A percentile compares a stretch with the other conserved stretches of the same genome.
These are phyloP conservation scores for Idaea biselata DNA, from an alignment of 2,888 invertebrate genomes.

Conservation along the genomic window DNA sequence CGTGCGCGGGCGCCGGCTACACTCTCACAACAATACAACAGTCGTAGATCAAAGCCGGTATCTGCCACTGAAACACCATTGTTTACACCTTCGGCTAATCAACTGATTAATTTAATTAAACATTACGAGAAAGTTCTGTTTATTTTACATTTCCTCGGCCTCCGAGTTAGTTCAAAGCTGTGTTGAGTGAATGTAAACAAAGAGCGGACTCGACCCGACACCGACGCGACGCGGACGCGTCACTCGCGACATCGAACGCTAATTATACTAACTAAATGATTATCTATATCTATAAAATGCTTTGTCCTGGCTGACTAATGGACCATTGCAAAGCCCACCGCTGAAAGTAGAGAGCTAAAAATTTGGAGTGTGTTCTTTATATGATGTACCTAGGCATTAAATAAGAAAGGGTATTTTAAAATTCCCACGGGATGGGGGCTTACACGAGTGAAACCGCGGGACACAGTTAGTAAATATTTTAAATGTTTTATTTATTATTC, in stretches of 20 bases:
- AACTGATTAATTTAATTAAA: slow-evolving; percentile 81
- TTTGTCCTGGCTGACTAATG: too few species aligned
- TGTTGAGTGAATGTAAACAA: slow-evolving; percentile 71
- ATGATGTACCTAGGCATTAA: too few species aligned
- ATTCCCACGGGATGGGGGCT: too few species aligned
- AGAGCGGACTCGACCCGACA: slow-evolving; percentile 5
- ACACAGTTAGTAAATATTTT: too few species aligned
- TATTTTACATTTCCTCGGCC: slow-evolving; percentile 78
- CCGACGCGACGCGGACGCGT: slow-evolving; percentile 30
- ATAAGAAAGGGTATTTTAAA: too few species aligned
- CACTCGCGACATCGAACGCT: slow-evolving; percentile 16
- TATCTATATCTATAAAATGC: too few species aligned
- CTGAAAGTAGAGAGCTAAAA: too few species aligned
- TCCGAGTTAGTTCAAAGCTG: slow-evolving; percentile 80
- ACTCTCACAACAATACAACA: slow-evolving; percentile 63
- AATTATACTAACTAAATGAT: background rate
- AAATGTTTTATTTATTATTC: too few species aligned
- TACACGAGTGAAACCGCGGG: too few species aligned
- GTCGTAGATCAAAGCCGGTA: slow-evolving; percentile 68
- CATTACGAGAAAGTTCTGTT: slow-evolving; percentile 81
- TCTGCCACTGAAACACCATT: slow-evolving; percentile 42
- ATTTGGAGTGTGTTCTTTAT: too few species aligned
- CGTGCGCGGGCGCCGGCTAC: slow-evolving; percentile 42
- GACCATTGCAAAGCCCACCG: too few species aligned
- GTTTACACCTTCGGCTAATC: slow-evolving; percentile 79